These are phyloP conservation scores for Lophotis ruficrista DNA, from an alignment of 2,113 vertebrate genomes.

Conservation along the genomic window DNA sequence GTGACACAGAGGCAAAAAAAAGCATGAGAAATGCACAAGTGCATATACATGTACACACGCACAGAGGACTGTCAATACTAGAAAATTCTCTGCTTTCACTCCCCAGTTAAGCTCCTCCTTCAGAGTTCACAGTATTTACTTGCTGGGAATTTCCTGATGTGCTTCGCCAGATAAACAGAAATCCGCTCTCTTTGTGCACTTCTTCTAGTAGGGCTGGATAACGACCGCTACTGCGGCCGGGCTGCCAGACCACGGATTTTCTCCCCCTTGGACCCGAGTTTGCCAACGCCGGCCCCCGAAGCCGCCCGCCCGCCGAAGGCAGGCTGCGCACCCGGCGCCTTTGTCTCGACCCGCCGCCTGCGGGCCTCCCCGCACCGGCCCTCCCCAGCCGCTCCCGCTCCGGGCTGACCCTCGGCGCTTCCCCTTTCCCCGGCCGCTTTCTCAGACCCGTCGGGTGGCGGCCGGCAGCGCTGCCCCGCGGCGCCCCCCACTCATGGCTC, in stretches of 20 bases:
- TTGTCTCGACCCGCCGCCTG: not conserved
- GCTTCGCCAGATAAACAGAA: constrained; percentile 5
- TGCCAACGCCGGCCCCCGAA: not conserved
- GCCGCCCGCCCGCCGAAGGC: not conserved
- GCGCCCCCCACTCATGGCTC: not conserved
- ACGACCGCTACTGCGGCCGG: not conserved
- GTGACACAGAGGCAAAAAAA: not conserved
- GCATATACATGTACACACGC: not conserved
- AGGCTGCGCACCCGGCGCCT: not conserved
- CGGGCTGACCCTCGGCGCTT: not conserved
- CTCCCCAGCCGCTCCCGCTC: not conserved
- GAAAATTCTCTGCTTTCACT: constrained; percentile 61
- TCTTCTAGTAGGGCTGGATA: not conserved
- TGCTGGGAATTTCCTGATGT: constrained; percentile 34
- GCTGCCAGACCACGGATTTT: not conserved
- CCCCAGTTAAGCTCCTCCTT: constrained; percentile 35
- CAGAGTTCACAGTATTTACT: constrained; percentile 28
- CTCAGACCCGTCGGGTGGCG: not conserved
- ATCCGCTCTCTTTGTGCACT: not conserved
- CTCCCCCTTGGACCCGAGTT: not conserved
- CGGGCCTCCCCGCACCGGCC: not conserved
- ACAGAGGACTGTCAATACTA: constrained; percentile 42
- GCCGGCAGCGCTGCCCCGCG: not conserved
- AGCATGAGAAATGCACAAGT: not conserved
- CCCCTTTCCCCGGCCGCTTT: too few species aligned